Conservation (phyloP, 2,113 vertebrate species). For the Rhinopomastus cyanomelas region DNA sequence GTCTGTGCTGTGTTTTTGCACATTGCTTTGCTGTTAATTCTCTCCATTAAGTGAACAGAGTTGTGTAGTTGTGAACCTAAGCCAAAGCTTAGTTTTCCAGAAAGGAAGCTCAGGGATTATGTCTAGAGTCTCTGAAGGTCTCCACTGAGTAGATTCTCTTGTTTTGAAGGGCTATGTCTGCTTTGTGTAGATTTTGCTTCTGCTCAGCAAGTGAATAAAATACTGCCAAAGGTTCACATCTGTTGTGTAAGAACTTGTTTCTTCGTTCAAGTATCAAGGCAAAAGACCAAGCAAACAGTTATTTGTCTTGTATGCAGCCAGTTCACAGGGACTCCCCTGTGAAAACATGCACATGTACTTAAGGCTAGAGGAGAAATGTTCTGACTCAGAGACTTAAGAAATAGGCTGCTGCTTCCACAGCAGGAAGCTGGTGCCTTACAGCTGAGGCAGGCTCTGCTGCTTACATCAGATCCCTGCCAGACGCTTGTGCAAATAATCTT, state of each 20-base stretch:
- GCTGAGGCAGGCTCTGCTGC: neutral
- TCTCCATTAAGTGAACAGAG: neutral
- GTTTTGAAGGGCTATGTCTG: neutral
- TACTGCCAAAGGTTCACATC: neutral
- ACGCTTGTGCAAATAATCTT: neutral
- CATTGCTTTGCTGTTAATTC: neutral
- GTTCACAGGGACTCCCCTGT: neutral
- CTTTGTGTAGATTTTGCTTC: neutral
- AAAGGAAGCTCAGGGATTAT: neutral
- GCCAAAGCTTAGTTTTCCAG: neutral
- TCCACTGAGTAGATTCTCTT: neutral
- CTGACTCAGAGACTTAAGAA: slow-evolving; percentile 1
- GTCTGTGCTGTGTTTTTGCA: neutral
- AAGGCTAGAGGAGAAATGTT: neutral
- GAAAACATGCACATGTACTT: neutral
- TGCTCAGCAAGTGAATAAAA: neutral
- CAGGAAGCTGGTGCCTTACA: neutral
- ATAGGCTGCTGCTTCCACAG: neutral
- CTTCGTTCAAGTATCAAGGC: neutral
- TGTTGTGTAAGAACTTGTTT: neutral
- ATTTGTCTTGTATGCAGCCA: neutral
- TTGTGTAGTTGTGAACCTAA: neutral
- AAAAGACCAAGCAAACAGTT: neutral
- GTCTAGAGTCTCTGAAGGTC: neutral
- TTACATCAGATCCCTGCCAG: neutral